phyloP scores from a whole-genome alignment of 2,113 vertebrate genomes.

The Myotis yumanensis region DNA sequence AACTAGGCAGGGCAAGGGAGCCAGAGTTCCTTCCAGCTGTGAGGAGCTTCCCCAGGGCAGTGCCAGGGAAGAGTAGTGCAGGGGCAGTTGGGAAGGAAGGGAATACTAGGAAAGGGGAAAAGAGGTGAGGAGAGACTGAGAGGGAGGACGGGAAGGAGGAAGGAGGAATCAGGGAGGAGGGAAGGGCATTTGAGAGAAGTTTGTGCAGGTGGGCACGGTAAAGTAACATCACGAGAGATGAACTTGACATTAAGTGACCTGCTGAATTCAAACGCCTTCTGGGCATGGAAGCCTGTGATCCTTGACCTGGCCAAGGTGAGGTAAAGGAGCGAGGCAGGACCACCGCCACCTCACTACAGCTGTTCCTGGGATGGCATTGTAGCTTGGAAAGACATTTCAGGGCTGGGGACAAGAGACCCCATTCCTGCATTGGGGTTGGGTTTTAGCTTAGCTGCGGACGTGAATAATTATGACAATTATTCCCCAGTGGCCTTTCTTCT shows the following conservation, averaged over 20 bases:
- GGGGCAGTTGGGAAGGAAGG: not conserved
- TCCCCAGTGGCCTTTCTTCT: not conserved
- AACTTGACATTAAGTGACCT: not conserved
- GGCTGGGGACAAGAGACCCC: not conserved
- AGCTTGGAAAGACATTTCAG: not conserved
- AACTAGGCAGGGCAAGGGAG: not conserved
- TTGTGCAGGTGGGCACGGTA: not conserved
- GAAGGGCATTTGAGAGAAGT: not conserved
- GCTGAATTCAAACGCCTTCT: not conserved
- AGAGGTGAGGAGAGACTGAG: not conserved
- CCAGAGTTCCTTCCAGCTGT: not conserved
- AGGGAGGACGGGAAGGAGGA: too few relatives aligned
- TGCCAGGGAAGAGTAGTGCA: not conserved
- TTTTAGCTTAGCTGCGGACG: not conserved
- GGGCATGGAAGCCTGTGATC: not conserved
- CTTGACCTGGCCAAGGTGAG: not conserved
- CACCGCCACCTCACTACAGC: not conserved
- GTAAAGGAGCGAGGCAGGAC: not conserved
- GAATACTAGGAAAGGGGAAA: not conserved
- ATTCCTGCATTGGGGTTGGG: fast-evolving
- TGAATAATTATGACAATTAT: not conserved
- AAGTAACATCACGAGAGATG: not conserved
- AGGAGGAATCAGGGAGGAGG: too few relatives aligned
- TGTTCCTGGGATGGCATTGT: not conserved
- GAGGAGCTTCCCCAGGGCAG: not conserved